Percentiles rank a stretch among this genome's conserved stretches.
Conservation (phyloP, 2,113 vertebrate genomes). For the Calypte anna region DNA sequence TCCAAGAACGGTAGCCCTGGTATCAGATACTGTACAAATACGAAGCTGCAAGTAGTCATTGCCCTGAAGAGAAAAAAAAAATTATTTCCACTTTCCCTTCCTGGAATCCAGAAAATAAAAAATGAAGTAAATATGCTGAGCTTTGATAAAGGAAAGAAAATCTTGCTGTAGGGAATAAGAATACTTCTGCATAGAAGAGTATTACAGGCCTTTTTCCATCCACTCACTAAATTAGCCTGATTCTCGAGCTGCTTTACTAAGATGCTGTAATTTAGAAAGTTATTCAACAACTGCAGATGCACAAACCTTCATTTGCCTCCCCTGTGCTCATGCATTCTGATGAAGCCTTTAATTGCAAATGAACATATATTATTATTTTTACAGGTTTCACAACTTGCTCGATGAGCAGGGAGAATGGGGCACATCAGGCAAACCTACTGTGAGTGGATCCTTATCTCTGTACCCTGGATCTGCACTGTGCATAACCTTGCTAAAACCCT, state of each 20-base stretch:
- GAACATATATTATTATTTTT: constrained; percentile 17
- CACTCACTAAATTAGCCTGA: neutral
- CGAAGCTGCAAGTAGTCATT: neutral
- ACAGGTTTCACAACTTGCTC: neutral
- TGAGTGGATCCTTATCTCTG: neutral
- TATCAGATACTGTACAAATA: neutral
- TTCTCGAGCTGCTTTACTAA: neutral
- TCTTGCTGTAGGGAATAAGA: neutral
- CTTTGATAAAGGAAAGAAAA: neutral
- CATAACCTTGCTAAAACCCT: neutral
- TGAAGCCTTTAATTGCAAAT: constrained; percentile 32
- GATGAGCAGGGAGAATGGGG: neutral
- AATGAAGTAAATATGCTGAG: neutral
- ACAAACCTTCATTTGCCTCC: constrained; percentile 11
- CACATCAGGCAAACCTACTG: neutral
- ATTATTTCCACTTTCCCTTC: neutral
- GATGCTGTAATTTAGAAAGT: constrained; percentile 24
- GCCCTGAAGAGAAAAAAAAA: neutral
- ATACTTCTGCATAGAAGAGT: neutral
- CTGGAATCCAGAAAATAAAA: neutral
- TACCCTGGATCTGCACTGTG: neutral
- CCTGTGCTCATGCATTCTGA: neutral
- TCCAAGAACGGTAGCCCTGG: neutral
- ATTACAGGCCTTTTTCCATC: neutral
- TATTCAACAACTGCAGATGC: constrained; percentile 29